Base-by-base conservation (phyloP, 1,140 invertebrate species). In the Holotrichia oblita region DNA sequence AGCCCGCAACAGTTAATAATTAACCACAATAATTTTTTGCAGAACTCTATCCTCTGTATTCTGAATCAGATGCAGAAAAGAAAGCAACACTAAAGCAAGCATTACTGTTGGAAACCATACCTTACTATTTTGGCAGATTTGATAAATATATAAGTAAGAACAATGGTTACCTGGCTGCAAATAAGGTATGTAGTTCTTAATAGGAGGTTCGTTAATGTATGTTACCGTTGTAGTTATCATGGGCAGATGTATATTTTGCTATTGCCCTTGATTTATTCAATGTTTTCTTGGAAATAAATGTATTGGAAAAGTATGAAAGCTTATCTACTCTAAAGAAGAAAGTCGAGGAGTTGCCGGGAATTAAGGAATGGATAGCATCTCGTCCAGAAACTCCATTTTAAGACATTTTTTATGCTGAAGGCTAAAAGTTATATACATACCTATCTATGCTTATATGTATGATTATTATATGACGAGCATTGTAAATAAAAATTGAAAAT, bases 281-380 rank as follows among this genome's bases (percentile, higher is more conserved):
- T 81, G 87, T 85, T 75, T 89, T 92, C 87, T 83, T 87, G 3
- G 88, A 88, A 75, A 85, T 85, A 3, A 88, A 93, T 78, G 83
- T 93, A 0, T 82, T 91, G 41, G 90, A 89, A 22, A 90, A 90
- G 2, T 90, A 90, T 81, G 89, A 90, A 4, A 89, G 89, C 80
- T 80, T 93, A 76, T 89, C 90, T 79, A 86, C 85, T n/a, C 82
- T 93, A 2, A 87, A 85, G 3, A 87, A 90, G 3, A 90, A 89
- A 77, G 89, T 93, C 27, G 82, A 89, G 0, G 83, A 84, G 4
- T 76, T 91, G 73, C 92, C 92, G 6, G 82, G 85, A 0, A 91
- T 94, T 80, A 93, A 93, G 81, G 88, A 85, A 12, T 93, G 92
- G 91, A 87, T 93, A 20, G 91, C 89, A 75, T 91, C 90, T 80